Conservation (phyloP, 2,797 vertebrate species). For the Silurus lanzhouensis region DNA sequence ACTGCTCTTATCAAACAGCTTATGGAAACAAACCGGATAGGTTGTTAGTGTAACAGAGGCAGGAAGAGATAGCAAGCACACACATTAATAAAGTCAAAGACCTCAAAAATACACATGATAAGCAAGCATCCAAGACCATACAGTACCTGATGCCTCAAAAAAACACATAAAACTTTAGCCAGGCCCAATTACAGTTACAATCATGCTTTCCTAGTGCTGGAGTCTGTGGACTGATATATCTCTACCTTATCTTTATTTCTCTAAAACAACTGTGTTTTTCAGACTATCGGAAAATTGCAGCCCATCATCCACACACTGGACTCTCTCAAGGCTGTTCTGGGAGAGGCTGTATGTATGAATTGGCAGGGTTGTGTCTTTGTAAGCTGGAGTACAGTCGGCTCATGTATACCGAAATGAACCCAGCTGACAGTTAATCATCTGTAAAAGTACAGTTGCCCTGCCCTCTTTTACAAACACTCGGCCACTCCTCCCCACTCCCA, state of each 20-base stretch:
- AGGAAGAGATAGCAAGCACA: not conserved
- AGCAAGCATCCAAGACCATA: not conserved
- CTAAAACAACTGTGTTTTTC: not conserved
- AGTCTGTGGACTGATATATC: not conserved
- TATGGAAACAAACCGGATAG: not conserved
- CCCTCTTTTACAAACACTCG: not conserved
- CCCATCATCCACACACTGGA: not conserved
- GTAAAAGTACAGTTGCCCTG: not conserved
- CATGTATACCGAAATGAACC: not conserved
- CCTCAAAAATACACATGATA: not conserved
- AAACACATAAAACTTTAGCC: not conserved
- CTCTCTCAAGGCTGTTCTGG: not conserved
- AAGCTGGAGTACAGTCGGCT: not conserved
- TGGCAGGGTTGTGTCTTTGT: too few species aligned
- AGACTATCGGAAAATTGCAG: not conserved
- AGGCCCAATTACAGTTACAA: too few species aligned
- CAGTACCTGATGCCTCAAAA: not conserved
- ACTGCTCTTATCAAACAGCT: not conserved
- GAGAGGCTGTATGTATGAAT: too few species aligned
- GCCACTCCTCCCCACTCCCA: not conserved
- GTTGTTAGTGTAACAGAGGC: not conserved
- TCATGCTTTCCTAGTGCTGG: not conserved
- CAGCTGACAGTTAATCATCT: not conserved
- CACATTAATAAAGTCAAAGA: slow-evolving; percentile 1
- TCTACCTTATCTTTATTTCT: too few species aligned